Base-by-base conservation (phyloP, 35 echinoderm and acorn worm genomes). In the Amphiura filiformis region DNA sequence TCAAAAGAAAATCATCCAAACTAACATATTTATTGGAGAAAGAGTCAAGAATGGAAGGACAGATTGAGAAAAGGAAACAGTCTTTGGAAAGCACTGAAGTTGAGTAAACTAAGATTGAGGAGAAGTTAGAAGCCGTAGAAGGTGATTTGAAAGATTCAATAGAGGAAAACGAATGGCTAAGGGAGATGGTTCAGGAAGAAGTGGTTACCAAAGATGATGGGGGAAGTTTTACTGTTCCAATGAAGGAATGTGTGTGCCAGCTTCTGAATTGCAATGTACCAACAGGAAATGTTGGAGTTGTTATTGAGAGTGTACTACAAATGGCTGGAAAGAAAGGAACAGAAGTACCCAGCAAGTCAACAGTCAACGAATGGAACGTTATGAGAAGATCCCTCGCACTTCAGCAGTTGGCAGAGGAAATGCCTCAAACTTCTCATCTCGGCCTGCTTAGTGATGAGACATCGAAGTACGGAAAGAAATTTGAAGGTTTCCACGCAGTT, bases 391-490 rank as follows among this genome's bases (percentile, higher is more conserved):
- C 31, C 0, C 0, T 88, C 0, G 38, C 76, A 3, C 86, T 80
- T 37, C 1, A 32, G 30, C 88, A 90, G 38, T 28, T 84, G 22
- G 88, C 57, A 31, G 81, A 90, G 84, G 88, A 84, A 42, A 0
- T 47, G 0, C 65, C 88, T 1, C 32, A 26, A 64, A 64, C 64
- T 23, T 34, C 7, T 35, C n/a, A 44, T n/a, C 32, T 84, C 15
- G 39, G 23, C 13, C 70, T 84, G 37, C 57, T 84, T 13, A 84
- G 57, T 31, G 88, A 90, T 78, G 80, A 90, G 36, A 90, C 80
- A 41, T 84, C 80, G 7, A 83, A 90, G 78, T 90, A 57, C 41
- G 80, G 88, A 42, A 7, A 75, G 13, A 84, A 90, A 37, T 88
- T 56, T 81, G 56, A 84, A 84, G 80, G 88, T 30, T 90, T 75